Percentiles rank a stretch among this genome's conserved stretches.
These are phyloP conservation scores for Lamellibrachia luymesi DNA, from an alignment of 1,140 invertebrate species.

Conservation along the genomic window DNA sequence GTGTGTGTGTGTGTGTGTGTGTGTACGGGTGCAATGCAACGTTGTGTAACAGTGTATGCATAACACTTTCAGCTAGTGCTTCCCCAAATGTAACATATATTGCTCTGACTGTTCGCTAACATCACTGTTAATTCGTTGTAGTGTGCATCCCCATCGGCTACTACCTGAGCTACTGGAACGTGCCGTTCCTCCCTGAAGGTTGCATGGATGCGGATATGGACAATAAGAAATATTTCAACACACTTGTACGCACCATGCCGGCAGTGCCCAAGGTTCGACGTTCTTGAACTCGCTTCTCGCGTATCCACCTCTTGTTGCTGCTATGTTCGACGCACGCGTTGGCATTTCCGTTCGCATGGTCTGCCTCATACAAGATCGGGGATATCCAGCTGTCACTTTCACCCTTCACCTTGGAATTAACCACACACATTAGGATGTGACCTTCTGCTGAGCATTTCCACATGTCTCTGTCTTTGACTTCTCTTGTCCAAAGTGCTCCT, in stretches of 20 bases:
- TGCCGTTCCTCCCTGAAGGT: background rate
- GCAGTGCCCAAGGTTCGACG: background rate
- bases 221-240: background rate
- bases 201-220: background rate
- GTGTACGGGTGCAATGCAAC: background rate
- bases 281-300: background rate
- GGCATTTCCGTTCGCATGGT: too few species aligned
- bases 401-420: too few species aligned
- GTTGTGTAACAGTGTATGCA: too few species aligned
- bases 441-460: too few species aligned
- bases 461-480: too few species aligned
- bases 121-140: background rate
- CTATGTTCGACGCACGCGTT: too few species aligned
- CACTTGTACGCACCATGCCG: constrained; percentile 6
- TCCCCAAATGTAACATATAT: background rate
- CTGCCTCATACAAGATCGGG: too few species aligned
- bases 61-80: background rate
- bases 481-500: too few species aligned
- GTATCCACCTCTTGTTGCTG: too few species aligned
- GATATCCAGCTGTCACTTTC: too few species aligned
- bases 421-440: too few species aligned
- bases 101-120: background rate
- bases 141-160: constrained; percentile 13
- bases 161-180: constrained; percentile 9
- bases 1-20: background rate